These are phyloP conservation scores for Stenolophus ochropezus DNA, from an alignment of 2,888 invertebrate species.

Conservation along the genomic window DNA sequence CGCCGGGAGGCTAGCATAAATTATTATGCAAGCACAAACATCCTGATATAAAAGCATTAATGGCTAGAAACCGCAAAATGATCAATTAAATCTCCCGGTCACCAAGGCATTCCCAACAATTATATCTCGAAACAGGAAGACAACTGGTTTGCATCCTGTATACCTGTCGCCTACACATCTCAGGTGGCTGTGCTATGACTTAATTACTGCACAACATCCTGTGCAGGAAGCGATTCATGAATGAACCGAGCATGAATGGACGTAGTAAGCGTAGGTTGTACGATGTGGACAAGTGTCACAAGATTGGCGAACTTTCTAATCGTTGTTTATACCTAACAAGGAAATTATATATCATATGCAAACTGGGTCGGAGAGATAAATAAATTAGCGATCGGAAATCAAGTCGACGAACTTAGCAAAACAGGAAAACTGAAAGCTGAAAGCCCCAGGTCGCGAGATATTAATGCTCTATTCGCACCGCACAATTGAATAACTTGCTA, in stretches of 20 bases:
- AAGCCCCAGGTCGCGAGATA: too few relatives aligned
- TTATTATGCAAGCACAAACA: not conserved
- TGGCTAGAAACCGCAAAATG: not conserved
- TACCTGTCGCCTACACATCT: not conserved
- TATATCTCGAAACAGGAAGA: not conserved
- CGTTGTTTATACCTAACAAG: not conserved
- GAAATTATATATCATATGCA: not conserved
- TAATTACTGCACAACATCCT: constrained; percentile 38
- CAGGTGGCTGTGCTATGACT: constrained; percentile 15
- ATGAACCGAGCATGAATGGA: not conserved
- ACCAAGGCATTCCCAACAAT: not conserved
- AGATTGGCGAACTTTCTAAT: not conserved
- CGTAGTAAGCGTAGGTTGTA: not conserved
- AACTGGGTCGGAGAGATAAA: not conserved
- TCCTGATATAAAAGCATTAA: not conserved
- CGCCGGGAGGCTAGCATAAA: not conserved
- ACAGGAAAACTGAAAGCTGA: too few relatives aligned
- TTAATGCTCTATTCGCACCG: constrained; percentile 13
- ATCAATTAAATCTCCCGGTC: not conserved
- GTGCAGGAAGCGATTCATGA: constrained; percentile 42
- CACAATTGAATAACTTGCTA: constrained; percentile 67
- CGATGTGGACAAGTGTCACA: not conserved
- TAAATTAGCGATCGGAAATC: not conserved
- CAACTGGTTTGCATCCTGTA: not conserved
- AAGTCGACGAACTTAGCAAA: not conserved